Evolutionary conservation across 1,140 invertebrate genomes (phyloP), one percentile per base, ranked within the genome.

Genomic region (Whitmania pigra): DNA sequence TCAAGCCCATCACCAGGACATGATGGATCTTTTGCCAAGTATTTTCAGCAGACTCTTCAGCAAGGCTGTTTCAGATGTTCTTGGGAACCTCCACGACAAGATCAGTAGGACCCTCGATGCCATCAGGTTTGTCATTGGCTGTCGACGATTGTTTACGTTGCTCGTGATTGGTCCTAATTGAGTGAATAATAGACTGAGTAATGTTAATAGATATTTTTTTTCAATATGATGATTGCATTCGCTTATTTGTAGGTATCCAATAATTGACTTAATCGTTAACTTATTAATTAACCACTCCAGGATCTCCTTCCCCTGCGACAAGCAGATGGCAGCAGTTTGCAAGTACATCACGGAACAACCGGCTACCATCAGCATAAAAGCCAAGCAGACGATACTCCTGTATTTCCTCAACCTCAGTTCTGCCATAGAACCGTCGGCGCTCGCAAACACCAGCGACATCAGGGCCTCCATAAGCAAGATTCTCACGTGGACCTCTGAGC

Each of bases 11-110:
- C 88, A 87, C 27, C 36, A 36, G 22, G 67, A 68, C 36, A 25
- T 68, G 20, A 86, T 88, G 73, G 91, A 92, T 79, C 96, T 93
- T 92, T 82, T 97, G 0, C 93, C 93, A 78, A 88, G 94, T 73
- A 81, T 94, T 25, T 78, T 91, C 43, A 89, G 89, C 67, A 83
- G 89, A 60, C 80, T 90, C 11, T 83, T 97, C 43, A 89, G 90
- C 78, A 96, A 96, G 82, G 85, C 93, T 36, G 93, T 93, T 68
- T 87, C 87, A 0, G 93, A 97, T 81, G 86, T 94, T 54, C 84
- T 97, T 2, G 89, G 88, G 55, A 95, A 92, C 2, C 89, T 95
- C 73, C 89, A 93, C 78, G 87, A 86, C 54, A 96, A 96, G 84
- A 89, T 96, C 53, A 87, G 90, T 78, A 88, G 88, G 79, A 91